These are phyloP conservation scores for Lamprologus ornatipinnis DNA, from an alignment of 2,113 vertebrate genomes.

Conservation along the genomic window DNA sequence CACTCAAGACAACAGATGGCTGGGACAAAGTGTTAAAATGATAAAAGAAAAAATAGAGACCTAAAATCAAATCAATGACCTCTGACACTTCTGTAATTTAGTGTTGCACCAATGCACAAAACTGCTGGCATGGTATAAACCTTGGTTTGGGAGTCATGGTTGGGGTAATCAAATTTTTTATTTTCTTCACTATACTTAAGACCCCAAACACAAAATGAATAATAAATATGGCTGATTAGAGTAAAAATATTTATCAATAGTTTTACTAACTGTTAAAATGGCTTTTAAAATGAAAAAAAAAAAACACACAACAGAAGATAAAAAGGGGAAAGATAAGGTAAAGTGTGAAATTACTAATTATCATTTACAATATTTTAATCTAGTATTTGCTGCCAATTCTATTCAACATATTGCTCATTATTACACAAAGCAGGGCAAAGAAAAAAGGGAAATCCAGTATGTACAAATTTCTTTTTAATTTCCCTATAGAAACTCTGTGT, in stretches of 20 bases:
- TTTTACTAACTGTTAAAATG: background rate
- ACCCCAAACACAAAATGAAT: background rate
- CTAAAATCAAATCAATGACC: background rate
- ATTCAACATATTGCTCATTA: background rate
- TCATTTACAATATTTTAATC: background rate
- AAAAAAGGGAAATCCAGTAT: background rate
- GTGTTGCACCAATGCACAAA: background rate
- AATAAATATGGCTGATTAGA: background rate
- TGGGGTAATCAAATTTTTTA: background rate
- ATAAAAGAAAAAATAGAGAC: background rate
- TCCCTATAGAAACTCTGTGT: slow-evolving; percentile 3
- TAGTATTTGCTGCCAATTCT: background rate
- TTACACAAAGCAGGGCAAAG: background rate
- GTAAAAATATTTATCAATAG: background rate
- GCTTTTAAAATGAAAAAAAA: background rate
- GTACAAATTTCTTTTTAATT: background rate
- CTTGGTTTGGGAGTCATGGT: background rate
- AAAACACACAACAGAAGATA: background rate
- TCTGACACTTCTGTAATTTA: background rate
- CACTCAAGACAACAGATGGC: background rate
- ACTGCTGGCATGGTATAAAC: background rate
- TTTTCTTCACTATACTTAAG: background rate
- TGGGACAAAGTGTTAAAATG: background rate
- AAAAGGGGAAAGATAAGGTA: background rate
- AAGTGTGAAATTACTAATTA: background rate